Percentiles rank a stretch among this genome's conserved stretches.
Conservation (phyloP, 2,888 invertebrate genomes). For the Scaptomyza cyrtandrae region DNA sequence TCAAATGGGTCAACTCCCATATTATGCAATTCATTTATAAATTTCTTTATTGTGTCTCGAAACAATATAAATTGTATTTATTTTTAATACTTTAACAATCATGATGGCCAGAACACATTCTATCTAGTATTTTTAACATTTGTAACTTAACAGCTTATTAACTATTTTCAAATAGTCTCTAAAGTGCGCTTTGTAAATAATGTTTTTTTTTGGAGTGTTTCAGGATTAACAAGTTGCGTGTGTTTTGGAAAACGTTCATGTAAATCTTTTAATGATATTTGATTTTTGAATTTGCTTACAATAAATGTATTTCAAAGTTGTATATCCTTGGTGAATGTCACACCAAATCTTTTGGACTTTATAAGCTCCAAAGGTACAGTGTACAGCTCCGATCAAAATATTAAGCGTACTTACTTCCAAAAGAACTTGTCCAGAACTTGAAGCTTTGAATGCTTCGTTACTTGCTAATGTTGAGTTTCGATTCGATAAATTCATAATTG, state of each 20-base stretch:
- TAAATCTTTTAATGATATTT: background rate
- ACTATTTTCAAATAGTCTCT: background rate
- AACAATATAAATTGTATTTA: background rate
- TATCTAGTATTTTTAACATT: slow-evolving; percentile 26
- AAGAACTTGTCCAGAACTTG: too few species aligned
- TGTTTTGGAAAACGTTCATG: too few species aligned
- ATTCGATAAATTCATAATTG: slow-evolving; percentile 1
- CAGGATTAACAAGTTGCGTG: background rate
- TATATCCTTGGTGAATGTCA: slow-evolving; percentile 8
- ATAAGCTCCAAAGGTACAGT: background rate
- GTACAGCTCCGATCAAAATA: background rate
- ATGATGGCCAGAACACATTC: slow-evolving; percentile 49
- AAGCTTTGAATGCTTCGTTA: background rate
- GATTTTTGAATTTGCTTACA: too few species aligned
- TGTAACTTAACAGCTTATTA: slow-evolving; percentile 1
- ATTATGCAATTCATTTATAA: slow-evolving; percentile 9
- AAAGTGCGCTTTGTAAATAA: slow-evolving; percentile 12
- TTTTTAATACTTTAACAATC: slow-evolving; percentile 40
- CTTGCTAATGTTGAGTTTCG: background rate
- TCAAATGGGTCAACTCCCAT: slow-evolving; percentile 22
- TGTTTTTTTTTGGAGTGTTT: background rate
- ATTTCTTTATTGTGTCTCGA: slow-evolving; percentile 1
- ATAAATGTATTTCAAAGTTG: background rate
- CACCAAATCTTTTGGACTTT: background rate
- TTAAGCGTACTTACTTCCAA: too few species aligned